phyloP scores from a whole-genome alignment of 1,140 invertebrate species.

The Dendrolimus punctatus region DNA sequence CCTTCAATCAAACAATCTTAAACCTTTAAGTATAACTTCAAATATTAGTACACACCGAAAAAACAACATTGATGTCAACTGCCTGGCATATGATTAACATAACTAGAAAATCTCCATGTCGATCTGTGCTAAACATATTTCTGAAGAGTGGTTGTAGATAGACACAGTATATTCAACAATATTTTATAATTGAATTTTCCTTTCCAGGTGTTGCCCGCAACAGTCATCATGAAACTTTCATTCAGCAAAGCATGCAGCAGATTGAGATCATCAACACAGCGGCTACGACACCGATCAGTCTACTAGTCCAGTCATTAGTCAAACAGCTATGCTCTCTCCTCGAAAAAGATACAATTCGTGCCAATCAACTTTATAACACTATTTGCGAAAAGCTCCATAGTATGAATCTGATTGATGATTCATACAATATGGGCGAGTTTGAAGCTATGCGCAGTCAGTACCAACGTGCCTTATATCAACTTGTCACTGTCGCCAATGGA shows the following conservation, averaged over 20 bases:
- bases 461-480: conserved; percentile 74
- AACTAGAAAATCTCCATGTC: too few species aligned
- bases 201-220: conserved; percentile 44
- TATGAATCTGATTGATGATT: conserved; percentile 78
- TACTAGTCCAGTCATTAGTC: conserved; percentile 77
- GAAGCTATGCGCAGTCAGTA: conserved; percentile 77
- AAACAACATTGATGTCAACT: too few species aligned
- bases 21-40: too few species aligned
- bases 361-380: conserved; percentile 74
- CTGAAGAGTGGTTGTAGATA: too few species aligned
- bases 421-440: conserved; percentile 77
- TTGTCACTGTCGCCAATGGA: conserved; percentile 73
- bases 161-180: too few species aligned
- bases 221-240: conserved; percentile 41
- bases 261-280: conserved; percentile 46
- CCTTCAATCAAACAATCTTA: too few species aligned
- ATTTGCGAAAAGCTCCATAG: conserved; percentile 77
- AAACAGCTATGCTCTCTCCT: conserved; percentile 75
- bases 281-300: conserved; percentile 71
- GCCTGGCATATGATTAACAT: too few species aligned
- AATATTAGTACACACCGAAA: too few species aligned
- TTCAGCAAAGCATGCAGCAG: conserved; percentile 47
- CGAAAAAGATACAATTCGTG: conserved; percentile 72
- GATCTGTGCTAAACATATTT: too few species aligned
- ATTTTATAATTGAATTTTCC: not conserved